Percentiles rank a stretch among this genome's conserved stretches.
These are phyloP conservation scores for Anableps anableps DNA, from an alignment of 2,797 vertebrate genomes.

Conservation along the genomic window DNA sequence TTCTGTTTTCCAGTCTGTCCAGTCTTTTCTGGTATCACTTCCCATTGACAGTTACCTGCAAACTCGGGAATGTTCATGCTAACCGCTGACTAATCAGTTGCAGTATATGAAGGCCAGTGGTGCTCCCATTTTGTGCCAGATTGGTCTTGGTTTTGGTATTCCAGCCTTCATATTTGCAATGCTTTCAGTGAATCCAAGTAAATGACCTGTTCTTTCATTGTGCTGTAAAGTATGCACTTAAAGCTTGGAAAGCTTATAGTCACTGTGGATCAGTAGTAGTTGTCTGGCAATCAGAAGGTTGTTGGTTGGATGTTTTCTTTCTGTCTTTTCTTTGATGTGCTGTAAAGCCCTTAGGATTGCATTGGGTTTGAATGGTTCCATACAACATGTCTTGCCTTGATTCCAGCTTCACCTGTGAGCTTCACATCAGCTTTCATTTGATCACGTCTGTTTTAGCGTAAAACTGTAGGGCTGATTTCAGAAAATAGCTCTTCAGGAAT, in stretches of 20 bases:
- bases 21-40: neutral
- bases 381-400: neutral
- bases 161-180: neutral
- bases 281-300: neutral
- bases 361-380: neutral
- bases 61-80: neutral
- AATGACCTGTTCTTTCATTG: neutral
- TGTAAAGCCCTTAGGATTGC: neutral
- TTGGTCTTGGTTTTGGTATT: neutral
- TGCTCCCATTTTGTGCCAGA: neutral
- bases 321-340: neutral
- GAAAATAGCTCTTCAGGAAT: neutral
- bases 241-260: neutral
- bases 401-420: neutral
- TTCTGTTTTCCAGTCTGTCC: neutral
- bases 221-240: neutral
- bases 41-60: neutral
- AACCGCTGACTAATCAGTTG: neutral
- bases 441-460: neutral
- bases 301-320: neutral
- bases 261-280: neutral
- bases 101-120: neutral
- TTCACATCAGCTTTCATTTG: neutral
- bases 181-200: neutral
- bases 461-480: neutral